phyloP scores from a whole-genome alignment of 2,888 invertebrate genomes.

The Masnerella sp. region DNA sequence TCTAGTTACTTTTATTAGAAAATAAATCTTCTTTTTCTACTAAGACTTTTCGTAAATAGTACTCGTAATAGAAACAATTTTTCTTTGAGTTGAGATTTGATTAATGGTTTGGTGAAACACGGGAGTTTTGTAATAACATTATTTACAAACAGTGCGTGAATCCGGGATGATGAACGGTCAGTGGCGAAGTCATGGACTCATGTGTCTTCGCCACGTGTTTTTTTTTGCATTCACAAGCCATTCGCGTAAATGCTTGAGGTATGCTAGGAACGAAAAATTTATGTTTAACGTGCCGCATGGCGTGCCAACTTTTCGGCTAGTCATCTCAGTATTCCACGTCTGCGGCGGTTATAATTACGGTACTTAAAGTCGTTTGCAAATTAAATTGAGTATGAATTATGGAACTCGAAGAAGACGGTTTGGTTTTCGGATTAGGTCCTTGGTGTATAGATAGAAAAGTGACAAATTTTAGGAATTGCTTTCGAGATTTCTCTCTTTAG shows the following conservation, averaged over 20 bases:
- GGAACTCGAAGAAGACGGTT: no score
- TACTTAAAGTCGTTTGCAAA: not conserved
- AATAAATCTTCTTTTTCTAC: no score
- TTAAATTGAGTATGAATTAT: not conserved
- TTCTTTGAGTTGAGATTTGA: no score
- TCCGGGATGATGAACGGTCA: conserved; percentile 16
- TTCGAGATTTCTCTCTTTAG: no score
- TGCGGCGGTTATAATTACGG: not conserved
- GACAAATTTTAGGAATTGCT: no score
- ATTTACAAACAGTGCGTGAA: conserved; percentile 26
- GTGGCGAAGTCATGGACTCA: not conserved
- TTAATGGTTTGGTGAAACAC: no score
- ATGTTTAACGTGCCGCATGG: conserved; percentile 6
- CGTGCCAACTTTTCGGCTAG: conserved; percentile 41
- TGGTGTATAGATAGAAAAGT: no score
- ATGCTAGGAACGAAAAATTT: conserved; percentile 39
- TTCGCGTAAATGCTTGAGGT: conserved; percentile 22
- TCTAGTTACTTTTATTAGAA: no score
- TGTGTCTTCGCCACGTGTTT: conserved; percentile 29
- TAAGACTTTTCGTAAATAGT: no score
- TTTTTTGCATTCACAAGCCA: conserved; percentile 19
- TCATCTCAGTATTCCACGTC: conserved; percentile 20
- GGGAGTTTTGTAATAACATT: no score
- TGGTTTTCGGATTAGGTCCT: no score
- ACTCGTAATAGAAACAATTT: no score